phyloP scores from a whole-genome alignment of 2,888 invertebrate genomes.

The Polyploca ridens region DNA sequence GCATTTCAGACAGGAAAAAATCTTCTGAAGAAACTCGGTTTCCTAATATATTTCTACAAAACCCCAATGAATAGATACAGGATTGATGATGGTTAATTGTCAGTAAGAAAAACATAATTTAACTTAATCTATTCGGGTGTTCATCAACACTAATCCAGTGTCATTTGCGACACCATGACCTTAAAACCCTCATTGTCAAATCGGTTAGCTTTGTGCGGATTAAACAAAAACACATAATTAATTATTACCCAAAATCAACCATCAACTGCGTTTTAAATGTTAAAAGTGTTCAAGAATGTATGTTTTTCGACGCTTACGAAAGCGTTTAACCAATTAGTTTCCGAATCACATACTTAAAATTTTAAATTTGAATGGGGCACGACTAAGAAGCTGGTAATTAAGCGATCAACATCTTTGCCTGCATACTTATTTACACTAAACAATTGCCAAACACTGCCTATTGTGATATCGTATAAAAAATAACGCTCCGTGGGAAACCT shows the following conservation, averaged over 20 bases:
- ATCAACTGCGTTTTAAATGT: neutral
- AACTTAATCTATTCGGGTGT: neutral
- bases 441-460: constrained; percentile 66
- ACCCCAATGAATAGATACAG: no score
- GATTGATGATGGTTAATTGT: no score
- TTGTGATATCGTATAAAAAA: constrained; percentile 63
- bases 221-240: neutral
- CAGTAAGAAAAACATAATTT: neutral
- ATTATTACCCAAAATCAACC: neutral
- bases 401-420: constrained; percentile 45
- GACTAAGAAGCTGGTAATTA: constrained; percentile 34
- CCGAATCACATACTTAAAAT: constrained; percentile 1
- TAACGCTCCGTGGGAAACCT: constrained; percentile 58
- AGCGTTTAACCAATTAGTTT: constrained; percentile 12
- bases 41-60: neutral
- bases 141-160: constrained; percentile 1
- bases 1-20: no score
- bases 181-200: constrained; percentile 2
- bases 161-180: constrained; percentile 8
- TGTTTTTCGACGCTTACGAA: neutral
- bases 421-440: constrained; percentile 38
- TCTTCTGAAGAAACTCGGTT: no score
- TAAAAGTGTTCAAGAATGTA: neutral
- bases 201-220: neutral
- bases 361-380: constrained; percentile 12